phyloP scores from a whole-genome alignment of 2,113 vertebrate species.

The Melanerpes formicivorus region DNA sequence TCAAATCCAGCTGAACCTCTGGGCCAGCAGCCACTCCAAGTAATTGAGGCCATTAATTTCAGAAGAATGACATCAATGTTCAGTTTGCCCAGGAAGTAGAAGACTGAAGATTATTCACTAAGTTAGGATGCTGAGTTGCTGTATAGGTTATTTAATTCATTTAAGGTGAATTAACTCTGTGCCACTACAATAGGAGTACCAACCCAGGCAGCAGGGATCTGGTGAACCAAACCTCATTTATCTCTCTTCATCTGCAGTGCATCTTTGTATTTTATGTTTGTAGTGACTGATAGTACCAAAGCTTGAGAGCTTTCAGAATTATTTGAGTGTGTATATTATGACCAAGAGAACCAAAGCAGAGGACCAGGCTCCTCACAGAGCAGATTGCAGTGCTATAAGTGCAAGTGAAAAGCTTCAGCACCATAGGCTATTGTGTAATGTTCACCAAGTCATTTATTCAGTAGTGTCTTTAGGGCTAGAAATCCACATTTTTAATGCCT shows the following conservation, averaged over 20 bases:
- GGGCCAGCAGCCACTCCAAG: constrained; percentile 23
- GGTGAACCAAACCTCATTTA: background rate
- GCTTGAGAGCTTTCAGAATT: background rate
- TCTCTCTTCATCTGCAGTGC: background rate
- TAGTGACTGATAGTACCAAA: background rate
- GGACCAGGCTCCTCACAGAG: background rate
- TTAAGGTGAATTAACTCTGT: background rate
- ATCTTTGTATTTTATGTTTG: background rate
- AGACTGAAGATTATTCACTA: background rate
- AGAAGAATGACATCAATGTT: constrained; percentile 24
- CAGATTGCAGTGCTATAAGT: background rate
- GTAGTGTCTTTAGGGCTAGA: background rate
- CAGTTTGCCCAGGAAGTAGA: background rate
- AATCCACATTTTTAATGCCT: background rate
- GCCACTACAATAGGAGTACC: background rate
- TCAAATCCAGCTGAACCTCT: constrained; percentile 41
- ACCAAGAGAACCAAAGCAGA: background rate
- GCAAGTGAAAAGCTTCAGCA: background rate
- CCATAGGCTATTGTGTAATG: background rate
- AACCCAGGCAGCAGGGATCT: background rate
- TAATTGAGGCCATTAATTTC: constrained; percentile 27
- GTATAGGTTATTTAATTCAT: background rate
- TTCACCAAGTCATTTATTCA: background rate
- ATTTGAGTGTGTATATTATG: background rate
- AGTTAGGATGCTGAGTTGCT: background rate